These are phyloP conservation scores for Ectemnius lituratus DNA, from an alignment of 2,888 invertebrate species.

Conservation along the genomic window DNA sequence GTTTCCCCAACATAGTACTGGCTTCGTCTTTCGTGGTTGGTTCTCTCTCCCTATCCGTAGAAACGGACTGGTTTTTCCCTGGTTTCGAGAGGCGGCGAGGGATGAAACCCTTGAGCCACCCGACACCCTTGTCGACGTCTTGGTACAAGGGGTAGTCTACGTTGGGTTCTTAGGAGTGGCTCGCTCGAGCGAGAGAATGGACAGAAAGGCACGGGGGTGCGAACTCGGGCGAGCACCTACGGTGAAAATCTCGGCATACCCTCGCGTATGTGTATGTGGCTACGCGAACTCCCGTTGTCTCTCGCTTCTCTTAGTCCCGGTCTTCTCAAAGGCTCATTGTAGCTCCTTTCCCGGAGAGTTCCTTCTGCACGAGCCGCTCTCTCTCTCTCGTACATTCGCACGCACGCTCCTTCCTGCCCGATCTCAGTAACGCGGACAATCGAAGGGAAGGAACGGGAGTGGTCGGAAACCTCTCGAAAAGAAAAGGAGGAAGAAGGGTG, in stretches of 20 bases:
- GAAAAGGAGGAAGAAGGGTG: slow-evolving; percentile 21
- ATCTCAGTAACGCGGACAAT: background rate
- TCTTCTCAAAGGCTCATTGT: slow-evolving; percentile 23
- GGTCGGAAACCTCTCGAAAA: slow-evolving; percentile 7
- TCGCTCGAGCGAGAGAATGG: slow-evolving; percentile 56
- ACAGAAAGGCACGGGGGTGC: slow-evolving; percentile 46
- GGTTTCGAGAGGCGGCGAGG: slow-evolving; percentile 44
- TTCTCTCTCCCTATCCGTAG: slow-evolving; percentile 16
- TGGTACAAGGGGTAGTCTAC: slow-evolving; percentile 56
- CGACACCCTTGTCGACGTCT: slow-evolving; percentile 67
- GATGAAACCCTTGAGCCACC: slow-evolving; percentile 69
- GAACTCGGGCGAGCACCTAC: slow-evolving; percentile 7
- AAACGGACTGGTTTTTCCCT: slow-evolving; percentile 48
- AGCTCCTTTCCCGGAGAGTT: slow-evolving; percentile 4
- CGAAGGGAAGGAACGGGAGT: slow-evolving; percentile 9
- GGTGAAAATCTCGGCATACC: background rate
- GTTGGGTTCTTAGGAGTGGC: slow-evolving; percentile 43
- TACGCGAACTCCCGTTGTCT: too few species aligned
- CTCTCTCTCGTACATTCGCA: background rate
- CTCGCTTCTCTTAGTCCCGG: background rate
- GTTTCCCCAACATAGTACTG: slow-evolving; percentile 6
- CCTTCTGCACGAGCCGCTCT: slow-evolving; percentile 1
- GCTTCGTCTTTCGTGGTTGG: slow-evolving; percentile 16
- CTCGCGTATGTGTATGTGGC: slow-evolving; percentile 17
- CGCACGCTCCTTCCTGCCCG: slow-evolving; percentile 4